A percentile compares a stretch with the other conserved stretches of the same genome.
These are phyloP conservation scores for Gallinago jamesoni DNA, from an alignment of 2,113 vertebrate genomes.

Conservation along the genomic window DNA sequence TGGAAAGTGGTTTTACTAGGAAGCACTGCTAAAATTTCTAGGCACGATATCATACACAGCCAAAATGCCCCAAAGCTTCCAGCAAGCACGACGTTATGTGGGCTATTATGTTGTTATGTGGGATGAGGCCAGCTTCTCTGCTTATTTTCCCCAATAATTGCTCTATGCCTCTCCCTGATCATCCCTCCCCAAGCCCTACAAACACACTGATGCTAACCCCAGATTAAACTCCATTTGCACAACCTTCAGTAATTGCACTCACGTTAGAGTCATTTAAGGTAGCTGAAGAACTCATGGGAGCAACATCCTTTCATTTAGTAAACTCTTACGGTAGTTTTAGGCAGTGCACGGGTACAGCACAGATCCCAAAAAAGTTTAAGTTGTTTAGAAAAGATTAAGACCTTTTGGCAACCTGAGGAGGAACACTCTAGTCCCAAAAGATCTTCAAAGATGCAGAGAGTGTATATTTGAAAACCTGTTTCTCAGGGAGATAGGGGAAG, in stretches of 20 bases:
- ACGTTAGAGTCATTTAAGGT: not conserved
- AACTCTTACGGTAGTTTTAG: not conserved
- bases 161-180: not conserved
- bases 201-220: not conserved
- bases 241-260: not conserved
- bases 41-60: not conserved
- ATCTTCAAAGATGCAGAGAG: not conserved
- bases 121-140: not conserved
- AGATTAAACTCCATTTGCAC: not conserved
- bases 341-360: not conserved
- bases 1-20: not conserved
- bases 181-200: not conserved
- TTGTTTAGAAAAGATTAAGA: not conserved
- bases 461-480: not conserved
- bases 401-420: not conserved
- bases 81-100: not conserved
- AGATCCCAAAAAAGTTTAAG: not conserved
- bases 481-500: not conserved
- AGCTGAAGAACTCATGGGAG: not conserved
- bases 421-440: not conserved
- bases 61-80: not conserved
- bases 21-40: not conserved
- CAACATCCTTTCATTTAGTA: not conserved
- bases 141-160: not conserved
- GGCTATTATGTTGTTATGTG: not conserved